Conservation (phyloP, 2,888 invertebrate genomes). For the Morpho achilles region DNA sequence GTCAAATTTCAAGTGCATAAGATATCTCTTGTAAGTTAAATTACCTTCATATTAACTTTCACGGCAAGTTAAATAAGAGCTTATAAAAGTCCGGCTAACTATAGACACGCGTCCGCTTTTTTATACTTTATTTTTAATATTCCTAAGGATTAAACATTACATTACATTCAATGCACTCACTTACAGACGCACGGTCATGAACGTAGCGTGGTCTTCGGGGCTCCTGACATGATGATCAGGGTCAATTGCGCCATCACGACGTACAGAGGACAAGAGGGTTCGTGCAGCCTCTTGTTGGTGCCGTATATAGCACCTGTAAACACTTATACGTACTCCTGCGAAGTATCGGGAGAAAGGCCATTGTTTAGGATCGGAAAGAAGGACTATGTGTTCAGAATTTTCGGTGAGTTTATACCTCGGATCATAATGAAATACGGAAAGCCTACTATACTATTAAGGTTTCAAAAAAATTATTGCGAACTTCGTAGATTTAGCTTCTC, state of each 20-base stretch:
- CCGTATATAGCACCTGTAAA: slow-evolving; percentile 39
- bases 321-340: slow-evolving; percentile 47
- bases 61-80: no score
- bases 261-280: slow-evolving; percentile 36
- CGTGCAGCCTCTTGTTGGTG: slow-evolving; percentile 44
- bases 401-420: slow-evolving; percentile 36
- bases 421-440: no score
- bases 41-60: no score
- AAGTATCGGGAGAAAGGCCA: slow-evolving; percentile 64
- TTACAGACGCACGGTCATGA: slow-evolving; percentile 37
- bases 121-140: no score
- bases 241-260: slow-evolving; percentile 41
- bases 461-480: no score
- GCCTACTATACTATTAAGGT: no score
- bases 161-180: slow-evolving; percentile 16
- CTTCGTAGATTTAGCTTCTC: no score
- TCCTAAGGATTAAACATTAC: no score
- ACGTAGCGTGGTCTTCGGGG: slow-evolving; percentile 30
- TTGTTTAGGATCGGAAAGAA: slow-evolving; percentile 45
- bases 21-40: no score
- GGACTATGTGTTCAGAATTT: slow-evolving; percentile 40
- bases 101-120: no score
- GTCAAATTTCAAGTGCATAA: no score
- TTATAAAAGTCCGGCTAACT: no score
- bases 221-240: slow-evolving; percentile 37